Evolutionary conservation across 2,113 vertebrate genomes (phyloP).

Genomic region (Actenoides hombroni): DNA sequence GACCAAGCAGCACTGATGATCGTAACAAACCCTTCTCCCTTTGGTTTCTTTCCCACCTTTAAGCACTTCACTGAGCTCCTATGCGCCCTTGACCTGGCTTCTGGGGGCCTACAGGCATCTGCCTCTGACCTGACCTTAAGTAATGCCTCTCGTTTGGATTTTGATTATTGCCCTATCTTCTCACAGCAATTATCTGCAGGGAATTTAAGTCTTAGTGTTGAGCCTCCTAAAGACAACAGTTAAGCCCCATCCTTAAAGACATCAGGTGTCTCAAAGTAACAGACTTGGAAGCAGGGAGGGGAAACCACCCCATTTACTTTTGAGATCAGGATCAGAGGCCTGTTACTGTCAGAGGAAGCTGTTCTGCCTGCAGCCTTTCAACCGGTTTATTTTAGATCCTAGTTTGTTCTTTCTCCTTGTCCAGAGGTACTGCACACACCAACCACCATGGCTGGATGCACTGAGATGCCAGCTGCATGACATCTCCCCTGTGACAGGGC

Average conservation of each 20-base stretch:
- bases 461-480: neutral
- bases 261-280: neutral
- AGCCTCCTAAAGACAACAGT: neutral
- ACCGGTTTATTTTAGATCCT: neutral
- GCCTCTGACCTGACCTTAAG: neutral
- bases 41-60: neutral
- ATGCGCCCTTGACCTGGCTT: neutral
- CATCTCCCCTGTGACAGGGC: neutral
- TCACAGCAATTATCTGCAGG: neutral
- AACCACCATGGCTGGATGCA: neutral
- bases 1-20: neutral
- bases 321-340: neutral
- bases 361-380: neutral
- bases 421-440: too few relatives aligned
- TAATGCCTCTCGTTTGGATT: neutral
- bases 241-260: neutral
- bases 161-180: neutral
- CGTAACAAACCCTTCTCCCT: neutral
- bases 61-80: neutral
- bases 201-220: neutral
- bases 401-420: neutral
- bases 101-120: neutral
- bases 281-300: neutral
- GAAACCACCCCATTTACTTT: neutral
- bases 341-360: neutral